phyloP scores from a whole-genome alignment of 1,140 invertebrate species.

The Latrodectus geometricus region DNA sequence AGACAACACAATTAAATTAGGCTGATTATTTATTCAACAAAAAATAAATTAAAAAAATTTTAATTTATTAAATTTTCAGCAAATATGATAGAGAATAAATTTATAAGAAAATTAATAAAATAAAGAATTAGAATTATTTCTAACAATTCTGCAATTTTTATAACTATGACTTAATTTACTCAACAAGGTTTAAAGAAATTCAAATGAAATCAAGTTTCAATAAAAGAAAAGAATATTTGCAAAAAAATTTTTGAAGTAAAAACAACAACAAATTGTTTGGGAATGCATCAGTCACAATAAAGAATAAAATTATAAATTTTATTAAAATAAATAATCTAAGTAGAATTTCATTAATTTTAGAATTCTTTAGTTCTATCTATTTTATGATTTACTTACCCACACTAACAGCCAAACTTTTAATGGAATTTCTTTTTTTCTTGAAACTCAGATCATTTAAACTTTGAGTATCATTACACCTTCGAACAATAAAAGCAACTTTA shows the following conservation, averaged over 20 bases:
- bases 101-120: neutral
- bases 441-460: conserved; percentile 72
- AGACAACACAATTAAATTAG: no score
- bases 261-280: no score
- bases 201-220: neutral
- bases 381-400: conserved; percentile 74
- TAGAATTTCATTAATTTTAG: no score
- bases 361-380: no score
- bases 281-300: no score
- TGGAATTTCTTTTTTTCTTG: conserved; percentile 84
- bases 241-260: no score
- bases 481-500: conserved; percentile 87
- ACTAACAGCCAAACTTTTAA: conserved; percentile 81
- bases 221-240: neutral
- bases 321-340: no score
- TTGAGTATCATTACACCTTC: conserved; percentile 68
- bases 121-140: neutral
- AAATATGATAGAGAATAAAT: neutral
- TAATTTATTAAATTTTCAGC: neutral
- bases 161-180: neutral
- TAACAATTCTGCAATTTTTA: neutral
- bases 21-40: neutral
- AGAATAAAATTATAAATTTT: no score
- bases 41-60: neutral
- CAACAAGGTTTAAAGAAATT: neutral